Conservation (phyloP, 2,888 invertebrate species). For the Drosophila gaucha region DNA sequence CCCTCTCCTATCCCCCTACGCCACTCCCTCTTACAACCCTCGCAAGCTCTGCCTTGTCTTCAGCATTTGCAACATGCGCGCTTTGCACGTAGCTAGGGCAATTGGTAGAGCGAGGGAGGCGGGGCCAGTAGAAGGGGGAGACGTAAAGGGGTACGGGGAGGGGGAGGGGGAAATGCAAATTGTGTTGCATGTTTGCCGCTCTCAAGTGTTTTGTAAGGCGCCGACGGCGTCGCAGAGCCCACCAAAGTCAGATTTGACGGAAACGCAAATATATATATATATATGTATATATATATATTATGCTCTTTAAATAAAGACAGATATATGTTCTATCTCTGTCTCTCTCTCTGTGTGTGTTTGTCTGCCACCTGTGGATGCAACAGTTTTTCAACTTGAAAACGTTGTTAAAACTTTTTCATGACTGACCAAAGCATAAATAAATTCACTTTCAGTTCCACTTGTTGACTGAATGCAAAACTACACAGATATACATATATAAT, state of each 20-base stretch:
- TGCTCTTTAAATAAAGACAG: too few species aligned
- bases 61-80: constrained; percentile 27
- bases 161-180: constrained; percentile 49
- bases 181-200: constrained; percentile 58
- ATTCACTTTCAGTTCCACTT: constrained; percentile 40
- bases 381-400: constrained; percentile 14
- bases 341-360: constrained; percentile 8
- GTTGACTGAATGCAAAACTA: background rate
- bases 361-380: constrained; percentile 47
- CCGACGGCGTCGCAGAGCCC: constrained; percentile 43
- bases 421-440: constrained; percentile 25
- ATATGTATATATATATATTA: background rate
- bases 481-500: background rate
- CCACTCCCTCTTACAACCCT: too few species aligned
- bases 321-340: background rate
- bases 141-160: background rate
- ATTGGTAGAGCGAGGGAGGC: background rate
- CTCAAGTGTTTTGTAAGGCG: constrained; percentile 59
- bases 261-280: constrained; percentile 6
- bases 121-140: too few species aligned
- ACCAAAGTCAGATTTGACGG: constrained; percentile 43
- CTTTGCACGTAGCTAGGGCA: constrained; percentile 6
- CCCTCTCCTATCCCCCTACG: too few species aligned
- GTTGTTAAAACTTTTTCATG: constrained; percentile 32
- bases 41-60: background rate